Evolutionary conservation across 2,888 invertebrate genomes (phyloP).

Genomic region (Erpobdella octoculata): DNA sequence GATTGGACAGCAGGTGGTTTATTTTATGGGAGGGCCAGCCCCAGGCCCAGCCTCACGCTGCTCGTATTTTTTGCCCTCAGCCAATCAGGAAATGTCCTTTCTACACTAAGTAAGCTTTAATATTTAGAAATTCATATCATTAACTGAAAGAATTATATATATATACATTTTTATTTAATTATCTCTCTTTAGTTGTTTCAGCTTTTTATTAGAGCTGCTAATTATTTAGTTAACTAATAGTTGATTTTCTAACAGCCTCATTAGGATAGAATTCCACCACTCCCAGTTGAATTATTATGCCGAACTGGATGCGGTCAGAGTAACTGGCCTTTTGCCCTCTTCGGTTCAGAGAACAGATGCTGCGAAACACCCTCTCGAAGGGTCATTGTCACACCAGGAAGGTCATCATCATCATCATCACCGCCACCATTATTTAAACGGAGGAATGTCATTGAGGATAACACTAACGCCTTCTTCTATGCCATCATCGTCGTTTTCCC

Average conservation of each 20-base stretch:
- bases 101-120: not conserved
- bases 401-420: too few species aligned
- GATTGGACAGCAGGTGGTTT: too few species aligned
- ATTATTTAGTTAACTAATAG: not conserved
- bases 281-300: slow-evolving; percentile 73
- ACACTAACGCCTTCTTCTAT: not conserved
- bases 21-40: not conserved
- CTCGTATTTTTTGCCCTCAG: not conserved
- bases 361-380: not conserved
- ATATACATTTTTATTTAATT: not conserved
- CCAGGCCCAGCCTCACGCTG: not conserved
- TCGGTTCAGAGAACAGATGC: not conserved
- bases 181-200: not conserved
- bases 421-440: too few species aligned
- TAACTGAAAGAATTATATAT: not conserved
- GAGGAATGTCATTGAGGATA: too few species aligned
- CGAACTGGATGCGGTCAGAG: slow-evolving; percentile 70
- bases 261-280: slow-evolving; percentile 80
- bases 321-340: slow-evolving; percentile 22
- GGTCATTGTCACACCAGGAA: too few species aligned
- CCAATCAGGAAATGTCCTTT: not conserved
- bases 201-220: too few species aligned
- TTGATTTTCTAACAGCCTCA: slow-evolving; percentile 57
- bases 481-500: slow-evolving; percentile 12
- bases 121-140: not conserved